These are phyloP conservation scores for Pseudorhiza aurosa DNA, from an alignment of 30 jellyfish, hydroid and myxozoan species.

Conservation along the genomic window DNA sequence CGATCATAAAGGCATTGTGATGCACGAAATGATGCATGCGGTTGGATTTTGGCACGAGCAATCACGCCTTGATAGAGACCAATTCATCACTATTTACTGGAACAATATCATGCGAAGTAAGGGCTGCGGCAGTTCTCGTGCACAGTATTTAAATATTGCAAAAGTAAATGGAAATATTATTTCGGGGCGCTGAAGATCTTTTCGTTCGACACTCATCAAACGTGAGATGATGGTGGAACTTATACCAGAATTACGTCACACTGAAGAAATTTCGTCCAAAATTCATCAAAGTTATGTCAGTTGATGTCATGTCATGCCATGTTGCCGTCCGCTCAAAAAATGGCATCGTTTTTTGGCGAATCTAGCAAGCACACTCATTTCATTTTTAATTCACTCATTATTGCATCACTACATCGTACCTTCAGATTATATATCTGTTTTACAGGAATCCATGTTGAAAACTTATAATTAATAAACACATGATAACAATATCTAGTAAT, in stretches of 20 bases:
- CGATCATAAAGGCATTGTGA: constrained; percentile 45
- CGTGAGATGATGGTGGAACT: not conserved
- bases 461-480: too few species aligned
- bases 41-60: constrained; percentile 66
- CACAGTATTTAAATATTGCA: not conserved
- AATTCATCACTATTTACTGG: constrained; percentile 39
- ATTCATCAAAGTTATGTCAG: too few species aligned
- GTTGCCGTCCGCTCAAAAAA: not conserved
- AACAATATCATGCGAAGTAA: too few species aligned
- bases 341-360: not conserved
- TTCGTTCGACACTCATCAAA: not conserved
- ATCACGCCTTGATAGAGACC: constrained; percentile 44
- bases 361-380: not conserved
- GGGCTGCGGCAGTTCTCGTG: too few species aligned
- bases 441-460: too few species aligned
- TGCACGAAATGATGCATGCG: constrained; percentile 71
- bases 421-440: too few species aligned
- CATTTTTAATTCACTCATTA: not conserved
- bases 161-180: not conserved
- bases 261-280: too few species aligned
- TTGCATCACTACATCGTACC: too few species aligned
- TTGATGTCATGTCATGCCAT: too few species aligned
- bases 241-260: too few species aligned
- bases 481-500: not conserved
- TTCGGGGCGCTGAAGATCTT: not conserved